Conservation (phyloP, 2,888 invertebrate species). For the Nineta flava region DNA sequence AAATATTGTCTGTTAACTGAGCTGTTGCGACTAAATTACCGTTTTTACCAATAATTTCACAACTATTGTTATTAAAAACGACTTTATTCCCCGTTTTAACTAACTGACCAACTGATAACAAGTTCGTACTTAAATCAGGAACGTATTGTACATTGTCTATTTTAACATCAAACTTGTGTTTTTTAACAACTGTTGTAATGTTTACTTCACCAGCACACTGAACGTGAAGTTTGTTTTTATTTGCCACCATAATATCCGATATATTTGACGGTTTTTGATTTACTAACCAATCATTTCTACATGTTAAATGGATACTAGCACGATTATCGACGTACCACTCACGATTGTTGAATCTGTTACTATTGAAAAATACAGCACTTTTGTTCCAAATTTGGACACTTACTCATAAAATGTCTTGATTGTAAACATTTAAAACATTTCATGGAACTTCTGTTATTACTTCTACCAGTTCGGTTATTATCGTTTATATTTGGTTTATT, state of each 20-base stretch:
- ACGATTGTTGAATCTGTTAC: background rate
- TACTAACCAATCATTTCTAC: background rate
- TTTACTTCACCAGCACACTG: slow-evolving; percentile 12
- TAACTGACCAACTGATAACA: slow-evolving; percentile 14
- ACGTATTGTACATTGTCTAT: slow-evolving; percentile 4
- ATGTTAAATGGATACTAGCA: slow-evolving; percentile 5
- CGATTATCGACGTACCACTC: slow-evolving; percentile 1
- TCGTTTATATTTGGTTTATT: background rate
- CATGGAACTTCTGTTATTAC: background rate
- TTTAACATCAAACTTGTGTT: background rate
- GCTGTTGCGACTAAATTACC: background rate
- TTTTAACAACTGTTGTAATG: slow-evolving; percentile 11
- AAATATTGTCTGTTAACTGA: slow-evolving; percentile 10
- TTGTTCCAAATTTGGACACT: background rate
- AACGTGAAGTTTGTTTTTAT: slow-evolving; percentile 13
- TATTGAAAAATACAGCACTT: slow-evolving; percentile 3
- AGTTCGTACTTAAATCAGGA: slow-evolving; percentile 3
- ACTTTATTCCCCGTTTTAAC: slow-evolving; percentile 13
- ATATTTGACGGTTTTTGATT: slow-evolving; percentile 1
- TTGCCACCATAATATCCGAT: slow-evolving; percentile 12
- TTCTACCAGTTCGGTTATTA: background rate
- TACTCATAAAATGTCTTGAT: slow-evolving; percentile 5
- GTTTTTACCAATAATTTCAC: background rate
- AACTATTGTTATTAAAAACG: background rate
- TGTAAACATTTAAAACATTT: slow-evolving; percentile 6